Conservation (phyloP, 92 coral and sea anemone genomes). For the Epizoanthus illoricatus region DNA sequence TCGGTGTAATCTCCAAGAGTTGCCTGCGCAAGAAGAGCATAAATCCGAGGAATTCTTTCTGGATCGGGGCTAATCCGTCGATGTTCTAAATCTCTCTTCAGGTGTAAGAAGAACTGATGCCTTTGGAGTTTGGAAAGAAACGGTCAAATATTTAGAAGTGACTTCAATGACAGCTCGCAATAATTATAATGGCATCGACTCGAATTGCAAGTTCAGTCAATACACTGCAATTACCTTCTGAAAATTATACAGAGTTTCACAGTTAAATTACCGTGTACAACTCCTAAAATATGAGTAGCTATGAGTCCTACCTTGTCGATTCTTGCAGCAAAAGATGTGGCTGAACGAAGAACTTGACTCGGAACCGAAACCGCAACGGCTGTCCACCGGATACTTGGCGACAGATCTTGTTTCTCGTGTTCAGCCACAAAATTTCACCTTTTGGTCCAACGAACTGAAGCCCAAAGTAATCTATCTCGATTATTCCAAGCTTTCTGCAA, state of each 20-base stretch:
- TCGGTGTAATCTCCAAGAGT: conserved; percentile 82
- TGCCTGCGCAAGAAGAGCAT: conserved; percentile 89
- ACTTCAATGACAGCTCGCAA: conserved; percentile 12
- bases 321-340: conserved; percentile 95
- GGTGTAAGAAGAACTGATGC: conserved; percentile 87
- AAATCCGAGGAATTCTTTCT: conserved; percentile 63
- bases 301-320: conserved; percentile 74
- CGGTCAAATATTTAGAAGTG: background rate
- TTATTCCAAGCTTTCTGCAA: conserved; percentile 85
- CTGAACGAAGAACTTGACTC: conserved; percentile 92
- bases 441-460: conserved; percentile 87
- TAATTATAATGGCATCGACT: conserved; percentile 34
- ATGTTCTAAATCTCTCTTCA: conserved; percentile 76
- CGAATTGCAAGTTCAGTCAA: background rate
- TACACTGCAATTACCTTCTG: background rate
- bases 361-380: conserved; percentile 89
- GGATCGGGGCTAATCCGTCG: conserved; percentile 63
- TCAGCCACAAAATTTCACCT: conserved; percentile 90
- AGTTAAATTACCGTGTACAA: background rate
- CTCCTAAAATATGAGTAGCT: background rate
- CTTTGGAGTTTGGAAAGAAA: conserved; percentile 38
- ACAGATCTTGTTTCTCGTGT: conserved; percentile 88
- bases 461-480: conserved; percentile 95
- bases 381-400: conserved; percentile 91
- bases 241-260: background rate